Evolutionary conservation across 1,140 invertebrate genomes (phyloP).

Genomic region (Platorchestia sp.): DNA sequence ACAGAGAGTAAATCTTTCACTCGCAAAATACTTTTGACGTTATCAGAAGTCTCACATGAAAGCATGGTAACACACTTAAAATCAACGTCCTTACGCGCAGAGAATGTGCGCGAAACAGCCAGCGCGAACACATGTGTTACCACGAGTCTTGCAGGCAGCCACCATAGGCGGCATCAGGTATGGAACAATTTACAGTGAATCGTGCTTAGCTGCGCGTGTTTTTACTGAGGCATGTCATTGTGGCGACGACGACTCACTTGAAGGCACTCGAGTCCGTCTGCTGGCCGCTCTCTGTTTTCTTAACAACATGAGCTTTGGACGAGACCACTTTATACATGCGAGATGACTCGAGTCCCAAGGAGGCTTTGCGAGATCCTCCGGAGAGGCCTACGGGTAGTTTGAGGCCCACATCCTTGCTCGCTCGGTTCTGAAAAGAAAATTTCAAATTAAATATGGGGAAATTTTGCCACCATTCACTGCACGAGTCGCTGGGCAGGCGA

Average conservation of each 20-base stretch:
- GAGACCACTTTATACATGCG: conserved; percentile 63
- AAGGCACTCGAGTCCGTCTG: conserved; percentile 76
- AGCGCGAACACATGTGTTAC: not conserved
- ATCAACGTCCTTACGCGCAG: not conserved
- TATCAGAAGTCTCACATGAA: too few relatives aligned
- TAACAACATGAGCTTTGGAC: conserved; percentile 65
- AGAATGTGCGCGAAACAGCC: not conserved
- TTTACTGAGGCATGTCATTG: not conserved
- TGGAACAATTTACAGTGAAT: not conserved
- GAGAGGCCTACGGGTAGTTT: conserved; percentile 23
- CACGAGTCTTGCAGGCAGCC: not conserved
- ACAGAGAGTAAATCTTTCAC: too few relatives aligned
- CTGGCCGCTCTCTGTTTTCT: conserved; percentile 76
- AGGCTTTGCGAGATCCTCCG: conserved; percentile 33
- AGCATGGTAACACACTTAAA: too few relatives aligned
- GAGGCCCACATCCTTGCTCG: conserved; percentile 25
- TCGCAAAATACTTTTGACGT: too few relatives aligned
- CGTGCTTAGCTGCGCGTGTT: not conserved
- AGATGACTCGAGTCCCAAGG: conserved; percentile 24
- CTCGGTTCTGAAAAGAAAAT: conserved; percentile 26
- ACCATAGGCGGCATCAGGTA: not conserved
- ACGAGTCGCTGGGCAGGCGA: too few relatives aligned
- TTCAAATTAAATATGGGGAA: not conserved
- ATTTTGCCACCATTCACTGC: not conserved
- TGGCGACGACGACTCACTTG: conserved; percentile 70